These are phyloP conservation scores for Lepisosteus osseus DNA, from an alignment of 2,113 vertebrate species.

Conservation along the genomic window DNA sequence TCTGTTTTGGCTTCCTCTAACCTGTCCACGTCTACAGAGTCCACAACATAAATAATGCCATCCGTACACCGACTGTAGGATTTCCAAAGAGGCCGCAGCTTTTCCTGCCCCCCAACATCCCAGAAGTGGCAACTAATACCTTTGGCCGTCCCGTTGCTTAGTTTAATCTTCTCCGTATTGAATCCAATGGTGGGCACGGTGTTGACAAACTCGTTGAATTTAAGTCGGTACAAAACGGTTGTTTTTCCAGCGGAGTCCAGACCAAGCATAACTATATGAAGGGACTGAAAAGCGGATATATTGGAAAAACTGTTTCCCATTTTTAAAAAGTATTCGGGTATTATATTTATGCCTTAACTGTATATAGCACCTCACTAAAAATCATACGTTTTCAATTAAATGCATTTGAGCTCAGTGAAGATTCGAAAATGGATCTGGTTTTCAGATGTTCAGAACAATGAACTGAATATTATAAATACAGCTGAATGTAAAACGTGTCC, in stretches of 20 bases:
- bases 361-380: too few relatives aligned
- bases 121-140: constrained; percentile 97
- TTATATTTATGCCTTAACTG: too few relatives aligned
- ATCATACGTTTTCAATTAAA: too few relatives aligned
- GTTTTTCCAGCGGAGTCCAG: constrained; percentile 95
- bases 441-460: too few relatives aligned
- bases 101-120: constrained; percentile 96
- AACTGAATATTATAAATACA: too few relatives aligned
- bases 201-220: constrained; percentile 97
- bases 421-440: too few relatives aligned
- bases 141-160: constrained; percentile 89
- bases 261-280: constrained; percentile 96
- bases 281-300: constrained; percentile 92
- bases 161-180: constrained; percentile 91
- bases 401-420: too few relatives aligned
- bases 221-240: constrained; percentile 89
- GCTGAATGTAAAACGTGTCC: too few relatives aligned
- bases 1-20: constrained; percentile 93
- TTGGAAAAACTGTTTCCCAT: constrained; percentile 97
- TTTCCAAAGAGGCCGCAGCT: constrained; percentile 94
- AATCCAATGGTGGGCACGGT: constrained; percentile 96
- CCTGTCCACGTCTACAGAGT: constrained; percentile 92
- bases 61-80: constrained; percentile 96
- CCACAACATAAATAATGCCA: constrained; percentile 96
- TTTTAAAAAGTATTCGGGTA: constrained; percentile 9